Conservation (phyloP, 2,797 vertebrate species). For the Coendou prehensilis region DNA sequence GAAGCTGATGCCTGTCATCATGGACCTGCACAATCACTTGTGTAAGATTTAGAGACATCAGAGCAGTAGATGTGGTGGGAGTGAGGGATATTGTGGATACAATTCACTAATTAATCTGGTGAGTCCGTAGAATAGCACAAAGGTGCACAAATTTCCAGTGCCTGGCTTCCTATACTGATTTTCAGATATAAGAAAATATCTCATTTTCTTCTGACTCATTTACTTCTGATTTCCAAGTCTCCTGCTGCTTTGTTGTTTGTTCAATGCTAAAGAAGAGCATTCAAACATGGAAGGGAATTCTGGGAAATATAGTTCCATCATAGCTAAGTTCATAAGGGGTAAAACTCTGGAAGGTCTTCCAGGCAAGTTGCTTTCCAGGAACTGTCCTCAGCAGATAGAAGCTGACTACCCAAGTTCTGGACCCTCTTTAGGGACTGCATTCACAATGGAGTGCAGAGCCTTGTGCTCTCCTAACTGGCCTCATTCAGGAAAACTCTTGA, state of each 20-base stretch:
- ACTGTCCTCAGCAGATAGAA: neutral
- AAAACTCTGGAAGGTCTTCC: neutral
- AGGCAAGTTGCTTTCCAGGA: neutral
- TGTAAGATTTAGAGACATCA: neutral
- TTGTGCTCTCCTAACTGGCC: neutral
- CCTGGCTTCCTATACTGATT: neutral
- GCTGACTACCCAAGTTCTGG: neutral
- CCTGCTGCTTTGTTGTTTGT: neutral
- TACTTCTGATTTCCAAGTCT: neutral
- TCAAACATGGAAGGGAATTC: neutral
- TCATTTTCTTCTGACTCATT: neutral
- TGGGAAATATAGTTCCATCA: neutral
- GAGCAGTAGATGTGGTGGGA: neutral
- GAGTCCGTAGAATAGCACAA: neutral
- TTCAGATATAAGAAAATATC: neutral
- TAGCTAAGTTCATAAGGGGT: neutral
- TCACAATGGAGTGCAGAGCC: neutral
- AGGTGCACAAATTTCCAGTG: too few species aligned
- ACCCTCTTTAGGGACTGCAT: neutral
- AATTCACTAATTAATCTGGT: too few species aligned
- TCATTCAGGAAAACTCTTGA: neutral
- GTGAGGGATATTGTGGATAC: neutral
- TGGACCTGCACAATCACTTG: neutral
- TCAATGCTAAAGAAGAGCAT: neutral
- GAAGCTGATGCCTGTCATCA: neutral